Evolutionary conservation across 2,888 invertebrate genomes (phyloP).

Genomic region (Cataglyphis albicans): DNA sequence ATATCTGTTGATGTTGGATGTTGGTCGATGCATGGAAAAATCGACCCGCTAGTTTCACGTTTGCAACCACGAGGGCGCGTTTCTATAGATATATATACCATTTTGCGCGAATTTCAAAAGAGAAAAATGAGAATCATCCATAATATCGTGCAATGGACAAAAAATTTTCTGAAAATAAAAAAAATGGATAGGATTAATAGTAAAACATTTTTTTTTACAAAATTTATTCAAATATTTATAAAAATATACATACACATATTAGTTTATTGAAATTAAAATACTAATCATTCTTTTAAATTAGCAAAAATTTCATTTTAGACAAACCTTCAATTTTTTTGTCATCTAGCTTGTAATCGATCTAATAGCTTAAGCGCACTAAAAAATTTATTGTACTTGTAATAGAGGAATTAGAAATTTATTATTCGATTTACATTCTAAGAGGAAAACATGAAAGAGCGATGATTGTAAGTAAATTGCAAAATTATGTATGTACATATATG

Average conservation of each 20-base stretch:
- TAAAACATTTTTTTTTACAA: neutral
- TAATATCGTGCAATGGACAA: neutral
- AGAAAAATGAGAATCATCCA: neutral
- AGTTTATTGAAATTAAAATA: neutral
- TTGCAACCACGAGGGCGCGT: slow-evolving; percentile 67
- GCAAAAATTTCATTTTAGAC: neutral
- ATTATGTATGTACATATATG: neutral
- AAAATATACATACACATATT: neutral
- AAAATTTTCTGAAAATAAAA: too few relatives aligned
- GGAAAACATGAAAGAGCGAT: neutral
- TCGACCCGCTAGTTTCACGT: slow-evolving; percentile 75
- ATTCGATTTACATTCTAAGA: neutral
- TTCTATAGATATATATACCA: neutral
- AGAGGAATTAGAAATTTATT: neutral
- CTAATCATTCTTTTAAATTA: neutral
- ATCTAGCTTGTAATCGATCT: neutral
- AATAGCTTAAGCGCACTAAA: neutral
- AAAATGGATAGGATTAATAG: too few relatives aligned
- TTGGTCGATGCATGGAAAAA: slow-evolving; percentile 66
- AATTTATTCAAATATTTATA: neutral
- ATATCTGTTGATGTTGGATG: slow-evolving; percentile 76
- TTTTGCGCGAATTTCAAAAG: neutral
- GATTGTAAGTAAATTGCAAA: neutral
- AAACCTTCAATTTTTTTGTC: neutral
- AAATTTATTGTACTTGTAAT: neutral